Evolutionary conservation across 2,797 vertebrate genomes (phyloP), one percentile per base, ranked within the genome.

Genomic region (Thamnophis elegans): DNA sequence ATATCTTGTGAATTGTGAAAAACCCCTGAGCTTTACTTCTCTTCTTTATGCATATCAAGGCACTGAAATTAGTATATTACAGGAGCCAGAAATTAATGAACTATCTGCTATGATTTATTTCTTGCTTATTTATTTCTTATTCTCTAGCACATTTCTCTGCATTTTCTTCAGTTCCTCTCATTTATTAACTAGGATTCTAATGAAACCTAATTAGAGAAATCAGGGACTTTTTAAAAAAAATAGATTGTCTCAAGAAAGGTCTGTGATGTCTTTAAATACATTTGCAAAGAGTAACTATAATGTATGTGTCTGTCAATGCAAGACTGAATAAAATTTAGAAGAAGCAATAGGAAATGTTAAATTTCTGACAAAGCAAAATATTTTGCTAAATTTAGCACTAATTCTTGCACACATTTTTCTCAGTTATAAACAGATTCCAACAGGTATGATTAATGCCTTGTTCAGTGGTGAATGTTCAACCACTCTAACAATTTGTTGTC

Each of bases 351-450:
- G 10, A 18, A 4, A 36, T 90, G 89, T 11, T 20, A 56, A 2
- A 32, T 2, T 8, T 36, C 28, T 88, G 16, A 53, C n/a, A 92
- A 88, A 90, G 22, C 53, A 65, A 87, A 90, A 51, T 11, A 9
- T 32, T 55, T 58, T 92, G 51, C 90, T 94, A 53, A 95, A 94
- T 94, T 93, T 92, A 92, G 62, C 95, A 95, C 60, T 89, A 12
- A 88, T 25, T 91, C 51, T 47, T 82, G 18, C 53, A 25, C 47
- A 28, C 8, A 36, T 36, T 32, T 42, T 28, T 87, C 91, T 89
- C 60, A 85, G 73, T 58, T 25, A 0, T 16, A 25, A 88, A 18
- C 42, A 90, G 90, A 95, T 92, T 82, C 88, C 93, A 96, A 65
- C 22, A 93, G 88, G 93, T 94, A 42, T 88, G 87, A 60, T 65